A percentile compares a stretch with the other conserved stretches of the same genome.
Evolutionary conservation across 2,113 vertebrate species (phyloP).

Genomic region (Ammodytes dubius): DNA sequence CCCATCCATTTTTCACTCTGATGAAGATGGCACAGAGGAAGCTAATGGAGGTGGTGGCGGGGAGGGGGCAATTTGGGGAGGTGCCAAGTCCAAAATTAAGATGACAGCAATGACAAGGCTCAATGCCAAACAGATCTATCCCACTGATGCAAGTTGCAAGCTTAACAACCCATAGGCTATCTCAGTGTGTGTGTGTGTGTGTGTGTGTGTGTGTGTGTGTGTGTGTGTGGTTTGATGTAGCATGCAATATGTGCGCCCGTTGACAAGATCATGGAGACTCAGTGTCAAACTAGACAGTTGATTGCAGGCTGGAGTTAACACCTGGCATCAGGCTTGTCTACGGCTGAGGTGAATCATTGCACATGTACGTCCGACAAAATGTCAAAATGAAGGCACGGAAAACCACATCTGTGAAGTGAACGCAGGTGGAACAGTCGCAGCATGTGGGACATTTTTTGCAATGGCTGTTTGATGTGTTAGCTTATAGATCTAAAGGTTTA

Average conservation of each 20-base stretch:
- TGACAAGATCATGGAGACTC: conserved; percentile 73
- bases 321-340: conserved; percentile 64
- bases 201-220: conserved; percentile 7
- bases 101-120: conserved; percentile 76
- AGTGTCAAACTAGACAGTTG: conserved; percentile 71
- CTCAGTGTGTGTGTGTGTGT: conserved; percentile 30
- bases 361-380: conserved; percentile 32
- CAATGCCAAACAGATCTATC: conserved; percentile 67
- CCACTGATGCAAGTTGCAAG: conserved; percentile 60
- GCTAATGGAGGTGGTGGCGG: not conserved
- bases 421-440: conserved; percentile 1
- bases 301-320: conserved; percentile 71
- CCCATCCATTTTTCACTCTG: conserved; percentile 61
- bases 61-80: conserved; percentile 22
- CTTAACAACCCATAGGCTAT: conserved; percentile 60
- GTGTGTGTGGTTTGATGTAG: conserved; percentile 54
- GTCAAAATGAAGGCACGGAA: conserved; percentile 48
- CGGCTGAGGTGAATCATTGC: conserved; percentile 63
- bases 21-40: conserved; percentile 39
- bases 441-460: conserved; percentile 4
- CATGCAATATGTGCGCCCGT: conserved; percentile 48
- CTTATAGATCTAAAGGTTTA: conserved; percentile 38
- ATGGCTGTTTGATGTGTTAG: conserved; percentile 38
- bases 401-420: conserved; percentile 51
- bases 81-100: conserved; percentile 68